Conservation (phyloP, 2,888 invertebrate species). For the Oasisia sp. region DNA sequence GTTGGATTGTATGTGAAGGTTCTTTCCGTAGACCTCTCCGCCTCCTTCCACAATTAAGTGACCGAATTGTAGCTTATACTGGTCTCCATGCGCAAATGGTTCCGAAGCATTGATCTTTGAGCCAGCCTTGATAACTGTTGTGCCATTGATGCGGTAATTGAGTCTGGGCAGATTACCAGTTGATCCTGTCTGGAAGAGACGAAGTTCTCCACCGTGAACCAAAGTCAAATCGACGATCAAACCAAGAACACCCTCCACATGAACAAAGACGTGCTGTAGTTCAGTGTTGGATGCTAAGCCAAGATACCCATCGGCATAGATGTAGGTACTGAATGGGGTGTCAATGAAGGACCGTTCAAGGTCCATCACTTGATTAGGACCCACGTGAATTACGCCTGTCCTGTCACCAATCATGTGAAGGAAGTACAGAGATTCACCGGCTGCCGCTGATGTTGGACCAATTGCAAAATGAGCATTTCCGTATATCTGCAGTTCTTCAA, state of each 20-base stretch:
- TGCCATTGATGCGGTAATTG: slow-evolving; percentile 47
- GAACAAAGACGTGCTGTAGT: slow-evolving; percentile 49
- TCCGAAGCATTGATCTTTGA: slow-evolving; percentile 48
- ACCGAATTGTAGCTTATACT: slow-evolving; percentile 45
- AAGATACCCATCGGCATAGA: slow-evolving; percentile 51
- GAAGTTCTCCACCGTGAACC: slow-evolving; percentile 47
- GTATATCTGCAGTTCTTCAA: slow-evolving; percentile 52
- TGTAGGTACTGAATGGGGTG: slow-evolving; percentile 52
- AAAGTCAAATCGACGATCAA: slow-evolving; percentile 52
- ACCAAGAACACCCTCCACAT: slow-evolving; percentile 50
- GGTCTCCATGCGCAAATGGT: slow-evolving; percentile 48
- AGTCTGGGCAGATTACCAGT: slow-evolving; percentile 44
- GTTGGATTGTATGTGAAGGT: slow-evolving; percentile 45
- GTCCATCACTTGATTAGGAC: slow-evolving; percentile 52
- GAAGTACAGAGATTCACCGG: slow-evolving; percentile 46
- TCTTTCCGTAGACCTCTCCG: slow-evolving; percentile 48
- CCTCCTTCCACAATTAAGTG: slow-evolving; percentile 50
- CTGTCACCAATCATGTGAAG: slow-evolving; percentile 55
- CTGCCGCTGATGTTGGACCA: slow-evolving; percentile 41
- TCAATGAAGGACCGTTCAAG: slow-evolving; percentile 47
- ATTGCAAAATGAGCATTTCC: slow-evolving; percentile 55
- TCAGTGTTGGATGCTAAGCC: slow-evolving; percentile 54
- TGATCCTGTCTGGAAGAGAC: slow-evolving; percentile 49
- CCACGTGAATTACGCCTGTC: slow-evolving; percentile 50
- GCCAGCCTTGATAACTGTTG: slow-evolving; percentile 49